phyloP scores from a whole-genome alignment of 2,113 vertebrate species.

The Takifugu bimaculatus region DNA sequence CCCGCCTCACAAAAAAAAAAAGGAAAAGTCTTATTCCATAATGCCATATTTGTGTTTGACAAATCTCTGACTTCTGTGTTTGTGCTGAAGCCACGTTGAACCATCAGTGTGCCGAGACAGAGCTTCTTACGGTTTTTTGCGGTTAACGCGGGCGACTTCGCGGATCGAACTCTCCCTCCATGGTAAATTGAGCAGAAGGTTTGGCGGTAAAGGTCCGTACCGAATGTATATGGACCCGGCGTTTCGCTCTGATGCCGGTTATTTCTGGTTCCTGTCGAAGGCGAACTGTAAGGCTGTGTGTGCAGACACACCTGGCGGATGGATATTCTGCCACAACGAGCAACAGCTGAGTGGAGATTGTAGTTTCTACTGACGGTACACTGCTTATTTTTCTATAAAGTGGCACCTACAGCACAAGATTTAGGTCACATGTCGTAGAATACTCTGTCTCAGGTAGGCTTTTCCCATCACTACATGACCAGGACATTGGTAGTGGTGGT shows the following conservation, averaged over 20 bases:
- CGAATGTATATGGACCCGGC: slow-evolving; percentile 48
- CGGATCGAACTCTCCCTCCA: background rate
- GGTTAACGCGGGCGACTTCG: too few species aligned
- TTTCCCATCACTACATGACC: slow-evolving; percentile 47
- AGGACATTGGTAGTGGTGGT: slow-evolving; percentile 26
- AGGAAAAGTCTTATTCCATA: slow-evolving; percentile 10
- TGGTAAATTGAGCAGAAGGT: background rate
- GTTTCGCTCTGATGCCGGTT: slow-evolving; percentile 16
- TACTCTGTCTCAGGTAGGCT: slow-evolving; percentile 73
- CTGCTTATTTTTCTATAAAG: background rate
- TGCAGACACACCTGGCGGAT: slow-evolving; percentile 13
- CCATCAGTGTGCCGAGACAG: slow-evolving; percentile 12
- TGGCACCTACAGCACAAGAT: slow-evolving; percentile 43
- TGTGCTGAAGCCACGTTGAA: slow-evolving; percentile 13
- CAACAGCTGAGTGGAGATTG: slow-evolving; percentile 11
- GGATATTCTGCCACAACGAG: slow-evolving; percentile 13
- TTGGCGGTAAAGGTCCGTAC: slow-evolving; percentile 20
- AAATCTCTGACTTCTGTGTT: slow-evolving; percentile 8
- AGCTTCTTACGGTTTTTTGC: too few species aligned
- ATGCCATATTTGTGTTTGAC: slow-evolving; percentile 15
- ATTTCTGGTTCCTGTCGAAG: slow-evolving; percentile 6
- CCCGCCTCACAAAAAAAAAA: background rate
- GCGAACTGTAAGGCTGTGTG: slow-evolving; percentile 14
- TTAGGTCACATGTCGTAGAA: slow-evolving; percentile 8
- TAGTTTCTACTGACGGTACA: slow-evolving; percentile 19